These are phyloP conservation scores for Ophiodon elongatus DNA, from an alignment of 2,113 vertebrate genomes.

Conservation along the genomic window DNA sequence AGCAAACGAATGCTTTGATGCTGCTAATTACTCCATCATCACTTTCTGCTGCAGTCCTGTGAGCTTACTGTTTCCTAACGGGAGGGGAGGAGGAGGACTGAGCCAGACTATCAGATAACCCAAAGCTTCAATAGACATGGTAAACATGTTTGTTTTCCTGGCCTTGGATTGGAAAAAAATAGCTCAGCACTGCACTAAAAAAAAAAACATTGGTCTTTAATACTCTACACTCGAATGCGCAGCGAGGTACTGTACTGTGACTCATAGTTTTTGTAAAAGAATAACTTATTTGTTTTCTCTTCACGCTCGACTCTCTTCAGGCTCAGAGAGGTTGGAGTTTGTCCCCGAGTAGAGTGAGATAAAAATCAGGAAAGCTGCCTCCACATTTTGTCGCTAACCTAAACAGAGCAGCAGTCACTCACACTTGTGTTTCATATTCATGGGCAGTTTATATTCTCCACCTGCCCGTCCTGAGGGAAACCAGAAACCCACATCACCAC, in stretches of 20 bases:
- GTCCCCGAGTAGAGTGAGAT: slow-evolving; percentile 17
- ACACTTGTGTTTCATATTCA: slow-evolving; percentile 37
- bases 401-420: slow-evolving; percentile 33
- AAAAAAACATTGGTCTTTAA: slow-evolving; percentile 45
- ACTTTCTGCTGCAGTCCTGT: slow-evolving; percentile 49
- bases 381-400: slow-evolving; percentile 23
- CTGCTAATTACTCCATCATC: slow-evolving; percentile 68
- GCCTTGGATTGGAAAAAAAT: slow-evolving; percentile 1
- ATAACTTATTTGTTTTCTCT: slow-evolving; percentile 42
- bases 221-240: slow-evolving; percentile 4
- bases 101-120: slow-evolving; percentile 57
- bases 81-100: slow-evolving; percentile 20
- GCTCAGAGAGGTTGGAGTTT: slow-evolving; percentile 37
- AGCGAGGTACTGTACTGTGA: slow-evolving; percentile 12
- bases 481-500: slow-evolving; percentile 17
- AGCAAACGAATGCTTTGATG: slow-evolving; percentile 64
- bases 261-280: slow-evolving; percentile 35
- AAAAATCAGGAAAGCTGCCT: slow-evolving; percentile 7
- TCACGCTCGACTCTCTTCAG: slow-evolving; percentile 15
- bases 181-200: not conserved
- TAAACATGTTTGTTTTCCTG: slow-evolving; percentile 58
- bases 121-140: slow-evolving; percentile 29
- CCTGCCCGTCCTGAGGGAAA: slow-evolving; percentile 24
- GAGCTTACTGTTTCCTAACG: slow-evolving; percentile 50
- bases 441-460: slow-evolving; percentile 26